Conservation (phyloP, 1,140 invertebrate species). For the Bradysia coprophila region DNA sequence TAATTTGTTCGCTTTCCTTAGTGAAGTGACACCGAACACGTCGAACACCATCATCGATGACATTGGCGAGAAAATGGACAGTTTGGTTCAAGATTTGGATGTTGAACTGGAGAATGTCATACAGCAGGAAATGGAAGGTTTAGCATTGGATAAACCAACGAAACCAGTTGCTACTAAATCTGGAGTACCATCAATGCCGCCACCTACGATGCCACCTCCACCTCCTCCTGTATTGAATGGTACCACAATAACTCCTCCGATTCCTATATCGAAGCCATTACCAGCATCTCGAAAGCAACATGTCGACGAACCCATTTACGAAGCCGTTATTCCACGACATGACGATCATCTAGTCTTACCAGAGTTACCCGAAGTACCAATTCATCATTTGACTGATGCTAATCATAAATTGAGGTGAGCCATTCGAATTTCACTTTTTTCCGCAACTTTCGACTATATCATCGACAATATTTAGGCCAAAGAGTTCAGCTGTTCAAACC, state of each 20-base stretch:
- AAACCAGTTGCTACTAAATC: slow-evolving; percentile 14
- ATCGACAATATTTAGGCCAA: slow-evolving; percentile 14
- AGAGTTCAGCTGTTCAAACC: slow-evolving; percentile 12
- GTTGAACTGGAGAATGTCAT: slow-evolving; percentile 44
- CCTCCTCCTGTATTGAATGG: slow-evolving; percentile 22
- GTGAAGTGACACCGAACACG: slow-evolving; percentile 45
- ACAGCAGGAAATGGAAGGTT: slow-evolving; percentile 16
- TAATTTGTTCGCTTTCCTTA: slow-evolving; percentile 83
- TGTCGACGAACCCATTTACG: slow-evolving; percentile 59
- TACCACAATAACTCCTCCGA: slow-evolving; percentile 10
- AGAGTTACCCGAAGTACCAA: slow-evolving; percentile 3
- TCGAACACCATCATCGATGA: slow-evolving; percentile 48
- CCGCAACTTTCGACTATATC: too few species aligned
- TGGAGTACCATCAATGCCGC: slow-evolving; percentile 41
- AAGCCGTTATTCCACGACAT: slow-evolving; percentile 54
- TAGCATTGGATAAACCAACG: slow-evolving; percentile 16
- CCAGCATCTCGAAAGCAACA: slow-evolving; percentile 18
- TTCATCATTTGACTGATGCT: background rate
- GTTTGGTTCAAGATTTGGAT: slow-evolving; percentile 60
- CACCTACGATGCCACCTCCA: slow-evolving; percentile 53
- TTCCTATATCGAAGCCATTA: slow-evolving; percentile 5
- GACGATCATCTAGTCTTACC: slow-evolving; percentile 16
- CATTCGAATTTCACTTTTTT: background rate
- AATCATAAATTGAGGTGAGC: background rate
- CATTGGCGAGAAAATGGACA: slow-evolving; percentile 67